Percentiles rank a stretch among this genome's conserved stretches.
Conservation (phyloP, 2,797 vertebrate genomes). For the Setipinna tenuifilis region DNA sequence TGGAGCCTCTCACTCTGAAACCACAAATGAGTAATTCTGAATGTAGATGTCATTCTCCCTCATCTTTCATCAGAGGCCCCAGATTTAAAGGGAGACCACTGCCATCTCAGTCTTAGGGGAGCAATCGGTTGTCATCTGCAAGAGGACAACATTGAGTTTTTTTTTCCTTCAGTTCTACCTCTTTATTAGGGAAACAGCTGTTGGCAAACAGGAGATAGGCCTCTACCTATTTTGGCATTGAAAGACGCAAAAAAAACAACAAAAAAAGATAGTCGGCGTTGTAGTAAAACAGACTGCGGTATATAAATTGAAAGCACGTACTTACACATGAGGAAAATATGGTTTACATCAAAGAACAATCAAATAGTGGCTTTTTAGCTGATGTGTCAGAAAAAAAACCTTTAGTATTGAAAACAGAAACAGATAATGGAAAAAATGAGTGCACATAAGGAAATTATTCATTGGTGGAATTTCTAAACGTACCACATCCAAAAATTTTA, state of each 20-base stretch:
- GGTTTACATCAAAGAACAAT: slow-evolving; percentile 48
- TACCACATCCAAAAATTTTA: slow-evolving; percentile 26
- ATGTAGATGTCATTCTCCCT: slow-evolving; percentile 3
- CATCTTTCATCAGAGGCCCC: not conserved
- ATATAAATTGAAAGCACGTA: slow-evolving; percentile 34
- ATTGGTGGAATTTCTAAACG: slow-evolving; percentile 44
- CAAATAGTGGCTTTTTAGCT: slow-evolving; percentile 34
- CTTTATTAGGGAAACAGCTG: slow-evolving; percentile 6
- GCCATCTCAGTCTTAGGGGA: not conserved
- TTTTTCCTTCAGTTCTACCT: not conserved
- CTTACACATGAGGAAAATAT: slow-evolving; percentile 47
- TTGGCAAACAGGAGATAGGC: not conserved
- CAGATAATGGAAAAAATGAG: slow-evolving; percentile 53
- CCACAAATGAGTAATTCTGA: not conserved
- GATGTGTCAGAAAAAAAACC: slow-evolving; percentile 26
- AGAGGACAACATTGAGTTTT: not conserved
- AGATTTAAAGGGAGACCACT: not conserved
- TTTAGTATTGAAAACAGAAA: slow-evolving; percentile 39
- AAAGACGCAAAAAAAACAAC: not conserved
- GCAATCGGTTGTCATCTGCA: not conserved
- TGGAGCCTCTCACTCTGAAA: not conserved
- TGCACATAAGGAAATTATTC: slow-evolving; percentile 31
- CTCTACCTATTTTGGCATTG: not conserved
- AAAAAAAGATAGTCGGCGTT: not conserved
- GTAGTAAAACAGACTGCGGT: not conserved